phyloP scores from a whole-genome alignment of 2,888 invertebrate species.

The Azorinus chamasolen region DNA sequence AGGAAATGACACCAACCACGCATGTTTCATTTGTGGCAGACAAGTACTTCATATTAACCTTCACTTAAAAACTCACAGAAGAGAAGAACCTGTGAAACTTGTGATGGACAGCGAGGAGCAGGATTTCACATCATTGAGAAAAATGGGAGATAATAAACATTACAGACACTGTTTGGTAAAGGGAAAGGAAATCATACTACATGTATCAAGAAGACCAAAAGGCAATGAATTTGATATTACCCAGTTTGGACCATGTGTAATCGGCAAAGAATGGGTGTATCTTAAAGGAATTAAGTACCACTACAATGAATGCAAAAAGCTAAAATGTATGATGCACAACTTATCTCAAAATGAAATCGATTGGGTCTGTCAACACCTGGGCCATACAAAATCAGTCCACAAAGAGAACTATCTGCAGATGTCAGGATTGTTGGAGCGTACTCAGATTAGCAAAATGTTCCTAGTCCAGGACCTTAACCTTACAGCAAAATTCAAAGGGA shows the following conservation, averaged over 20 bases:
- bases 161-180: conserved; percentile 31
- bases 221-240: conserved; percentile 37
- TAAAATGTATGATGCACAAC: too few relatives aligned
- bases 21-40: conserved; percentile 27
- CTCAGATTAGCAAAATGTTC: conserved; percentile 4
- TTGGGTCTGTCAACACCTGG: too few relatives aligned
- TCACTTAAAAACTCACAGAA: conserved; percentile 39
- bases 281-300: too few relatives aligned
- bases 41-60: conserved; percentile 28
- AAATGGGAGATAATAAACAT: conserved; percentile 54
- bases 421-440: conserved; percentile 3
- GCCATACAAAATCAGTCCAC: conserved; percentile 32
- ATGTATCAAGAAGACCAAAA: conserved; percentile 37
- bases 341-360: too few relatives aligned
- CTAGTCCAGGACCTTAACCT: conserved; percentile 11
- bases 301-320: too few relatives aligned
- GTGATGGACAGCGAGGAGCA: conserved; percentile 15
- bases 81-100: conserved; percentile 22
- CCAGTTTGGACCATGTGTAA: conserved; percentile 50
- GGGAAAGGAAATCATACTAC: conserved; percentile 36
- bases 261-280: conserved; percentile 48
- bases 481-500: background rate
- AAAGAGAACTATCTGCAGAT: background rate
- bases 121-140: conserved; percentile 42
- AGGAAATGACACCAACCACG: conserved; percentile 7